Evolutionary conservation across 1,140 invertebrate genomes (phyloP).

Genomic region (Venturia canescens): DNA sequence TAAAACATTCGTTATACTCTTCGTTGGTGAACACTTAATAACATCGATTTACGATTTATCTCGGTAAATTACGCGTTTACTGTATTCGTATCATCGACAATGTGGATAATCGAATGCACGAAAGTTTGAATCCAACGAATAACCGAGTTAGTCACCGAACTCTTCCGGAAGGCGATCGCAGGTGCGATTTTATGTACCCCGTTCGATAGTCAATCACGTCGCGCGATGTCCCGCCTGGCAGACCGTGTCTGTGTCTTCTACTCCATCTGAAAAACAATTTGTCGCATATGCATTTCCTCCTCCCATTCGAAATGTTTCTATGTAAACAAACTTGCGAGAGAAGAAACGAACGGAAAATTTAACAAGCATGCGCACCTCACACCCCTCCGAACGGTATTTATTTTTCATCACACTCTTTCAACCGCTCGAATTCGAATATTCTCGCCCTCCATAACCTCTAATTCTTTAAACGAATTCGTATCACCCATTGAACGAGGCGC

Average conservation of each 20-base stretch:
- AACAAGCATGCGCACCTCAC: constrained; percentile 6
- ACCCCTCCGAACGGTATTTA: background rate
- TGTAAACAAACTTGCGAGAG: constrained; percentile 3
- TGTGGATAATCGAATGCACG: background rate
- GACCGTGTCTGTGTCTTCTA: constrained; percentile 81
- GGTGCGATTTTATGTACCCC: constrained; percentile 92
- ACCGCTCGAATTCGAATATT: too few species aligned
- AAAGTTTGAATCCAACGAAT: background rate
- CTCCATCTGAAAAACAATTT: constrained; percentile 79
- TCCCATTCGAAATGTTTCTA: background rate
- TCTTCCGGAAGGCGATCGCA: constrained; percentile 90
- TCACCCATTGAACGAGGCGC: background rate
- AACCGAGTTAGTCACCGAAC: constrained; percentile 82
- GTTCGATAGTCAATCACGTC: constrained; percentile 90
- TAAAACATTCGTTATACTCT: background rate
- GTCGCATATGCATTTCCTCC: background rate
- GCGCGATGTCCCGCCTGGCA: constrained; percentile 79
- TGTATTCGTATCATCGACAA: background rate
- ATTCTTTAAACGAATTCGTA: background rate
- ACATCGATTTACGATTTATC: background rate
- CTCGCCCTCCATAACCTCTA: background rate
- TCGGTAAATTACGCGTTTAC: too few species aligned
- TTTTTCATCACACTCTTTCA: too few species aligned
- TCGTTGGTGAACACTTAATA: background rate
- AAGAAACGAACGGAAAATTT: constrained; percentile 18